Conservation (phyloP, 2,888 invertebrate genomes). For the Leucophenga montana region DNA sequence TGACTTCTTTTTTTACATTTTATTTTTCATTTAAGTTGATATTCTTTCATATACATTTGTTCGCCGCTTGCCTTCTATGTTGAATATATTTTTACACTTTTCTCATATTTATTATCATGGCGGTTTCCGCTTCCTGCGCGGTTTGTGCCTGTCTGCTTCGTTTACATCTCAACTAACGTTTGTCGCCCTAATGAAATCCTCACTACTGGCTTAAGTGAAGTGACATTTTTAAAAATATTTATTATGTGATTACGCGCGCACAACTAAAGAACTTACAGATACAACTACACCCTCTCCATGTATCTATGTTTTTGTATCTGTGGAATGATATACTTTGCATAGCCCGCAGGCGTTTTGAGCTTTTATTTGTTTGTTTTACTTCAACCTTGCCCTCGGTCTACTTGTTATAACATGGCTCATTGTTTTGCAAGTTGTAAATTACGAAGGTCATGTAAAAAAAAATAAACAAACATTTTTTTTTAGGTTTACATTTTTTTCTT, state of each 20-base stretch:
- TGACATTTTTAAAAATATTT: slow-evolving; percentile 46
- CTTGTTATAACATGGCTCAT: slow-evolving; percentile 28
- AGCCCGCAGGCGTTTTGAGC: slow-evolving; percentile 50
- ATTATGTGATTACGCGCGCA: slow-evolving; percentile 62
- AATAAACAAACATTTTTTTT: background rate
- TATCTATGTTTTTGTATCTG: slow-evolving; percentile 30
- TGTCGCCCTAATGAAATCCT: slow-evolving; percentile 49
- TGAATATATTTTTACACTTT: slow-evolving; percentile 49
- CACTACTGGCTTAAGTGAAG: slow-evolving; percentile 33
- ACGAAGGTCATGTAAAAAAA: slow-evolving; percentile 40
- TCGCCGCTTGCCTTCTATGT: background rate
- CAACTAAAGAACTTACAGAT: slow-evolving; percentile 49
- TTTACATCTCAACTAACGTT: background rate
- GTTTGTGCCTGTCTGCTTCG: slow-evolving; percentile 23
- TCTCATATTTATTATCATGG: slow-evolving; percentile 62
- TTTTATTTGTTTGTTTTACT: slow-evolving; percentile 44
- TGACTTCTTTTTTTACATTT: background rate
- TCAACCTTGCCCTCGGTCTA: slow-evolving; percentile 28
- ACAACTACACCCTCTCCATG: slow-evolving; percentile 36
- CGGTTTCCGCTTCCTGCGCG: slow-evolving; percentile 40
- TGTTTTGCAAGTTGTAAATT: slow-evolving; percentile 44
- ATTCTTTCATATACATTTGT: background rate
- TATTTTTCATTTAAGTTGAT: background rate
- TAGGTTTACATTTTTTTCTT: no score
- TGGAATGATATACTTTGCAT: slow-evolving; percentile 38